Base-by-base conservation (phyloP, 2,888 invertebrate species). In the Cheilosia scutellata region DNA sequence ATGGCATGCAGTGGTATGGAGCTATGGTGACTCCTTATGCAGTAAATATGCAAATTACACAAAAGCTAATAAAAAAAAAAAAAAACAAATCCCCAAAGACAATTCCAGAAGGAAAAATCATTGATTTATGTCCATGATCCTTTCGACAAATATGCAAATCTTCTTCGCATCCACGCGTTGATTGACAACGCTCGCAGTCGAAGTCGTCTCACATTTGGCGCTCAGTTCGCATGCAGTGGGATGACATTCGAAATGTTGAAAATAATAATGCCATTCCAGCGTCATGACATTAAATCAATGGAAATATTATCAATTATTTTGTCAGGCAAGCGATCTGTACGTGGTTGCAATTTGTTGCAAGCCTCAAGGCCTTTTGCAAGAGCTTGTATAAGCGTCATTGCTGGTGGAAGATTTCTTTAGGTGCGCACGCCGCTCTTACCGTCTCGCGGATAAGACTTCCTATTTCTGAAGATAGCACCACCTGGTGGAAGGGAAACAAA, bases 281-380 rank as follows among this genome's bases (percentile, higher is more conserved):
- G 62, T 68, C 70, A 60, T 82, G 70, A 68, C 68, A 68, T 74
- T 79, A 79, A 79, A 75, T 84, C 84, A 79, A 65, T 70, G 63
- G 63, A 84, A 79, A 79, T 84, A 79, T 84, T 75, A 84, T 84
- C 79, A 76, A 84, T 84, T 84, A 84, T 76, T 84, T 75, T 76
- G 84, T 84, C 80, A 79, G 70, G 58, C 55, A 11, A 68, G 60
- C 49, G 65, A 71, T 75, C 74, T 70, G 16, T 65, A 49, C 33
- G 57, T 33, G 42, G 47, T 57, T 83, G 51, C 44, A 58, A 63
- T 68, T 75, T 82, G 75, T 65, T 76, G 71, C 29, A 33, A 33
- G 47, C 47, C 60, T 62, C 75, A 68, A 68, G 78, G 78, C 78
- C 13, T 13, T 33, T 9, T 31, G 9, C 11, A 20, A 20, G n/a